Evolutionary conservation across 92 coral and sea anemone genomes (phyloP), one percentile per base, ranked within the genome.

Genomic region (Heteractis magnifica): DNA sequence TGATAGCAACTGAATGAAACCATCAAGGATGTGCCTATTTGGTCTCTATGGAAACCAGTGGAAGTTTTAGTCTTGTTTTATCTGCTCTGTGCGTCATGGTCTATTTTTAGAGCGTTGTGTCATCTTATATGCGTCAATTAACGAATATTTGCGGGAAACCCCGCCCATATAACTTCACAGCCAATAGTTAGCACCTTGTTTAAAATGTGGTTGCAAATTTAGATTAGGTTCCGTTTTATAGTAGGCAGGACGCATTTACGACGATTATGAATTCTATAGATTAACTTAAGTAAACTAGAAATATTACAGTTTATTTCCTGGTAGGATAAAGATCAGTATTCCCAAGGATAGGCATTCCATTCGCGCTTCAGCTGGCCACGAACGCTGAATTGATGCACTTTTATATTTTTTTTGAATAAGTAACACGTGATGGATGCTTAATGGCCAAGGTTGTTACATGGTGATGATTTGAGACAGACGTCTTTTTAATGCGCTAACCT

Each of bases 381-480:
- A 15, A 49, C 44, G 21, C 15, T 49, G 52, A 49, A n/a, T 8
- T 34, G 1, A 13, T 14, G 9, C 13, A 14, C n/a, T n/a, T n/a
- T n/a, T n/a, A n/a, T n/a, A n/a, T n/a, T n/a, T n/a, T n/a, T n/a
- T n/a, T n/a, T n/a, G 18, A 18, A 60, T 65, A 19, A 81, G 65
- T 70, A 77, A 70, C 77, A 50, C 77, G 70, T 81, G 84, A 81
- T 81, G 14, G 77, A 52, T 81, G 41, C 70, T 71, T 81, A 81
- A 81, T 81, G 84, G 65, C 77, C 23, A 68, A 19, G 13, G 50
- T 18, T 34, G 82, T 78, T 78, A 68, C 44, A 34, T 51, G 72
- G 84, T 81, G 84, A 81, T 81, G 84, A 81, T 81, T 71, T 81
- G 84, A 55, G 65, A 81, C 58, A 81, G 56, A 81, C 68, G 51